A percentile compares a stretch with the other conserved stretches of the same genome.
Conservation (phyloP, 2,113 vertebrate genomes). For the Vulpes ferrilata region DNA sequence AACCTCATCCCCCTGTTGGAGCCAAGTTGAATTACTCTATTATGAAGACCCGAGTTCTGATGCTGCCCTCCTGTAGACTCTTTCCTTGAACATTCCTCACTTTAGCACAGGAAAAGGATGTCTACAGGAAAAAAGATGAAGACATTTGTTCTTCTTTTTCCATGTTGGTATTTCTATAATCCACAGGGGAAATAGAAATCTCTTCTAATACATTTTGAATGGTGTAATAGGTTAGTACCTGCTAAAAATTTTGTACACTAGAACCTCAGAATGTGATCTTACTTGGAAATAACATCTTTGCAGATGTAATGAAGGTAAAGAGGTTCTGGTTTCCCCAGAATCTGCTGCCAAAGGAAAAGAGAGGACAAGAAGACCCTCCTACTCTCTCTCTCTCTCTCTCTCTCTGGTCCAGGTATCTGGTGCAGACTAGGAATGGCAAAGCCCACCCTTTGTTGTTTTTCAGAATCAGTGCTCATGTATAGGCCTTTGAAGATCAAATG, state of each 20-base stretch:
- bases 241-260: background rate
- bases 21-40: background rate
- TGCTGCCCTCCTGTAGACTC: background rate
- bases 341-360: background rate
- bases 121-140: background rate
- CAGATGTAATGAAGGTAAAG: background rate
- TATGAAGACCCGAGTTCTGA: fast-evolving
- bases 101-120: background rate
- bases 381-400: no score
- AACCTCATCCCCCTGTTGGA: background rate
- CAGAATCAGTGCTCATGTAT: background rate
- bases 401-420: background rate
- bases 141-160: background rate
- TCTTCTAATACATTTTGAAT: background rate
- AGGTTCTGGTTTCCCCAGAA: background rate
- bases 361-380: background rate
- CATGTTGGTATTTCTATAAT: background rate
- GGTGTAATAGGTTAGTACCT: background rate
- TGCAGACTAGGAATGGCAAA: background rate
- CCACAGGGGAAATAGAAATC: background rate
- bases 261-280: background rate
- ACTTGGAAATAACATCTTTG: background rate
- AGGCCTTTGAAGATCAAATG: slow-evolving; percentile 3
- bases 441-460: background rate
- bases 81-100: background rate